Evolutionary conservation across 2,888 invertebrate species (phyloP), one percentile per base, ranked within the genome.

Genomic region (Lasioglossum oenotherae): DNA sequence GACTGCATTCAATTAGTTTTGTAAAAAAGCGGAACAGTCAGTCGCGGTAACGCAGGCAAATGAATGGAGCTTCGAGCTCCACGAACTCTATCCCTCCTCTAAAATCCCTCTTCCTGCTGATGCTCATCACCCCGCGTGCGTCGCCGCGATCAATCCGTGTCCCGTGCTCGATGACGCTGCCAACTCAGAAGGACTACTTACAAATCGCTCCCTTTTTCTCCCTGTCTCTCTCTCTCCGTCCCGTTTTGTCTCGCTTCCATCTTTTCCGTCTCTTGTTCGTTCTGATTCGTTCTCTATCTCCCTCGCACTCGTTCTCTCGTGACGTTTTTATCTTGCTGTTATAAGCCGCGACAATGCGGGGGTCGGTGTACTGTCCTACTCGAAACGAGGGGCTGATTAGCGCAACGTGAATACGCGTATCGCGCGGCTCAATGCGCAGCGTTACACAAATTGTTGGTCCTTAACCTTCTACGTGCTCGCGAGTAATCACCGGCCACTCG

Each of bases 1-100:
- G 86, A 88, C 87, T 89, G 93, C 92, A 92, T 93, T 93, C 93
- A 93, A 93, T 93, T 93, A 93, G 91, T 91, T 93, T 91, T 80
- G 90, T 92, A 92, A 93, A 92, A 92, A 93, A 93, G 88, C 89
- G 85, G 84, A 80, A 82, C 89, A 90, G 90, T 90, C 90, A 90
- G 91, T 90, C 91, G 90, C 89, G 89, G 90, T 92, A 89, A 90
- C 91, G 88, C 88, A 83, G 89, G 90, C 89, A 88, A 93, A 92
- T 93, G 92, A 93, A 93, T 93, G 87, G 90, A 91, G 86, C 82
- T 81, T 85, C 84, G 77, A 53, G 69, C 84, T 72, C 57, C 81
- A 82, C 84, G 74, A 82, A 74, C 80, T n/a, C 57, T 53, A 84
- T 75, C 67, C 75, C 87, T 38, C 78, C 46, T 85, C 64, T 49